Base-by-base conservation (phyloP, 2,113 vertebrate species). In the Ariopsis seemanni region DNA sequence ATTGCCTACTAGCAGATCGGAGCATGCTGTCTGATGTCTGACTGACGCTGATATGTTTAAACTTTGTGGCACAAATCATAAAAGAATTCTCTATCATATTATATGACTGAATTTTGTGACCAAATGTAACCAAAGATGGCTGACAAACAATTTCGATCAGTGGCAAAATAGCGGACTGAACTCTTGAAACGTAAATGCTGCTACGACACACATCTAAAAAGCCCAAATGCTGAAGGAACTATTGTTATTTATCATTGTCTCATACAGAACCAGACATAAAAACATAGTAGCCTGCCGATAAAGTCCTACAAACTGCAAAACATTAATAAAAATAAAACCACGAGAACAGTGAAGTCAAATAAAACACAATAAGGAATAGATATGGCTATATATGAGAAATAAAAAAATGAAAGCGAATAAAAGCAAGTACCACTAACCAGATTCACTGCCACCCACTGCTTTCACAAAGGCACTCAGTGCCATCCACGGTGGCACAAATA, bases 401-500 rank as follows among this genome's bases (percentile, higher is more conserved):
- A 12, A 50, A 81, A 87, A 81, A 81, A 88, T 58, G 27, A 69
- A 74, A 42, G 69, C 75, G 58, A 86, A 89, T 72, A 63, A 85
- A 88, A 62, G 80, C 8, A 79, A 74, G 80, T 62, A 78, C 34
- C 86, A 57, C 53, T 83, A 90, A 91, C 92, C 85, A 92, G 90
- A 90, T 88, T 80, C 72, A 89, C 86, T 86, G 88, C 83, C 83
- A 84, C 83, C 83, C 83, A 84, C 89, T 90, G 92, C 92, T 90
- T 92, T 89, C 81, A 83, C 89, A 89, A 86, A 92, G 90, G 86
- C 67, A 91, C 92, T 90, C 90, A 15, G 89, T 92, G 91, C 93
- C 93, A 93, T 94, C 93, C 42, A 90, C 80, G 17, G 86, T 90
- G 89, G 91, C 93, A 94, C 90, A 93, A 94, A 95, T 93, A 95